Conservation (phyloP, 2,888 invertebrate species). For the Lithophane leautieri region DNA sequence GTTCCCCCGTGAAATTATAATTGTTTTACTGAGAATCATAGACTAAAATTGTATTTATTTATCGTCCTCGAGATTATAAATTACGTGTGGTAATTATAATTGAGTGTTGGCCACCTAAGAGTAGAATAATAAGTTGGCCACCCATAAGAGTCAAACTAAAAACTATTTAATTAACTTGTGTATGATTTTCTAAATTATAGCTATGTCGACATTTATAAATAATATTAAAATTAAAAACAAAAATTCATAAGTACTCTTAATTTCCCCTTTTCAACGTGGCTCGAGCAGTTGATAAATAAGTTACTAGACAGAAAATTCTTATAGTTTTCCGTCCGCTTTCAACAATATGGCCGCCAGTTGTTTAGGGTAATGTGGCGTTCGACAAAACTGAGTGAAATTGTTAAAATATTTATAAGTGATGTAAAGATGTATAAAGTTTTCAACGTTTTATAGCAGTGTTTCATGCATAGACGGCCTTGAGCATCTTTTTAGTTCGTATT, state of each 20-base stretch:
- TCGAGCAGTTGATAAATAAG: constrained; percentile 54
- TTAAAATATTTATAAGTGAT: constrained; percentile 87
- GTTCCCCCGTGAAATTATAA: neutral
- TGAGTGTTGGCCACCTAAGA: constrained; percentile 49
- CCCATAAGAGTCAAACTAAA: constrained; percentile 61
- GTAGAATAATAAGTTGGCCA: constrained; percentile 35
- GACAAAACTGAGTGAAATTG: constrained; percentile 89
- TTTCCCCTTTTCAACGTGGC: constrained; percentile 15
- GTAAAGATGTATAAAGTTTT: constrained; percentile 88
- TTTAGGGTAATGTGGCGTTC: constrained; percentile 91
- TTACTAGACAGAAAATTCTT: constrained; percentile 73
- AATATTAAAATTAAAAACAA: constrained; percentile 37
- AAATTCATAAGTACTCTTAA: constrained; percentile 30
- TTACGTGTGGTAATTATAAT: constrained; percentile 54
- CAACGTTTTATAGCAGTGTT: constrained; percentile 89
- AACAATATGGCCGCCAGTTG: constrained; percentile 90
- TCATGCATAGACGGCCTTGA: constrained; percentile 83
- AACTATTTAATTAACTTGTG: constrained; percentile 49
- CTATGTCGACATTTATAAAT: constrained; percentile 14
- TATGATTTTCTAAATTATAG: constrained; percentile 36
- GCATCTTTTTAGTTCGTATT: constrained; percentile 84
- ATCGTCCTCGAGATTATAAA: neutral
- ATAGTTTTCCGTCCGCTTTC: constrained; percentile 86
- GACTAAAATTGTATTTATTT: constrained; percentile 44
- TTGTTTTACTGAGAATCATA: constrained; percentile 44